A percentile compares a stretch with the other conserved stretches of the same genome.
Evolutionary conservation across 2,797 vertebrate species (phyloP).

Genomic region (Squalus acanthias): DNA sequence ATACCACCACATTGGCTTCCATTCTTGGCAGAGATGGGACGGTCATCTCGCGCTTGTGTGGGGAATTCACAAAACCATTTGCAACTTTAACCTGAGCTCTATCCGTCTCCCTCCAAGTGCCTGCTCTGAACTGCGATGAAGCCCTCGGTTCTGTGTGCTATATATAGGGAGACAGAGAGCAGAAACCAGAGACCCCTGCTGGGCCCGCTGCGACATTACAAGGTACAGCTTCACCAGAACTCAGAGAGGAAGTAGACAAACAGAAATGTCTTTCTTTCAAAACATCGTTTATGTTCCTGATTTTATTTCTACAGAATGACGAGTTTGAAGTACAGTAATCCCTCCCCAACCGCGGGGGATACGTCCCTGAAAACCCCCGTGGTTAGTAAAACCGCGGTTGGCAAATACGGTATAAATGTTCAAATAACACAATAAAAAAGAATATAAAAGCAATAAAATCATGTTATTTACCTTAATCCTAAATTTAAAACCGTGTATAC

Average conservation of each 20-base stretch:
- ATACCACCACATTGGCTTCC: slow-evolving; percentile 70
- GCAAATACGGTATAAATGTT: too few relatives aligned
- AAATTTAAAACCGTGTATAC: too few relatives aligned
- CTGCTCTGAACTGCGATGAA: background rate
- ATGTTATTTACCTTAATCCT: too few relatives aligned
- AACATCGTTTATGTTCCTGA: background rate
- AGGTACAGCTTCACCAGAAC: background rate
- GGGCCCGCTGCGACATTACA: background rate
- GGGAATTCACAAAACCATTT: background rate
- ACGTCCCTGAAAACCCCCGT: too few relatives aligned
- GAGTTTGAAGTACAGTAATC: background rate
- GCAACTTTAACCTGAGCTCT: background rate
- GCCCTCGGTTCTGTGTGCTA: background rate
- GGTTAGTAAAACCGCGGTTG: too few relatives aligned
- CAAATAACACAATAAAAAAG: too few relatives aligned
- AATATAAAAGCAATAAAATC: too few relatives aligned
- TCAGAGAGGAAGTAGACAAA: background rate
- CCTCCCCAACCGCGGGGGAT: too few relatives aligned
- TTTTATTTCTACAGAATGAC: background rate
- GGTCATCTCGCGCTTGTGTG: slow-evolving; percentile 41
- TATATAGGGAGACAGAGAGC: background rate
- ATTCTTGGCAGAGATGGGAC: slow-evolving; percentile 49
- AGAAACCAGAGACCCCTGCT: background rate
- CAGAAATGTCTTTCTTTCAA: background rate
- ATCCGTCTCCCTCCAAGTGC: background rate